These are phyloP conservation scores for Hydrotaea cyrtoneurina DNA, from an alignment of 2,888 invertebrate genomes.

Conservation along the genomic window DNA sequence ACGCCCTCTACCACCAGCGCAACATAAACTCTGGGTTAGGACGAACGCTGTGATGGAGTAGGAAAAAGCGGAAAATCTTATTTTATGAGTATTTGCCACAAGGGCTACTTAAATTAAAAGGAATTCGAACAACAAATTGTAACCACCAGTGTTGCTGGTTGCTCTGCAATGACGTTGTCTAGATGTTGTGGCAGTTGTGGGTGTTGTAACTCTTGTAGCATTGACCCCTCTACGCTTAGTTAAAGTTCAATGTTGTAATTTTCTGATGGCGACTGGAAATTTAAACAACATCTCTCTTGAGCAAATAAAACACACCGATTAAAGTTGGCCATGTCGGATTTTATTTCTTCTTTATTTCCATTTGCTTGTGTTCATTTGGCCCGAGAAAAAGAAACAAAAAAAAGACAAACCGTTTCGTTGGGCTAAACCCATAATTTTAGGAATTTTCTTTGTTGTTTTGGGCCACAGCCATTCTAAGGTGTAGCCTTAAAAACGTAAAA, in stretches of 20 bases:
- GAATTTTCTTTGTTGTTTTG: not conserved
- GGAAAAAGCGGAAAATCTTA: slow-evolving; percentile 40
- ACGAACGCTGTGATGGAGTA: not conserved
- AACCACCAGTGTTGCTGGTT: not conserved
- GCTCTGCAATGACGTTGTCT: not conserved
- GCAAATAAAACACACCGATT: not conserved
- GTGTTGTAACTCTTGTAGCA: not conserved
- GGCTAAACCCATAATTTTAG: not conserved
- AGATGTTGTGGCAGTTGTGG: not conserved
- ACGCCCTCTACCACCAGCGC: not conserved
- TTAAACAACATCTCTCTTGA: not conserved
- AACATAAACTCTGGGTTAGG: not conserved
- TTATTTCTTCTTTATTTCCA: not conserved
- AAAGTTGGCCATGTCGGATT: not conserved
- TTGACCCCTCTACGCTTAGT: not conserved
- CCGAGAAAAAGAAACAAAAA: not conserved
- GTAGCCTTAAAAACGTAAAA: not conserved
- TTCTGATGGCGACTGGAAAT: not conserved
- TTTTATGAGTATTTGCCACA: slow-evolving; percentile 58
- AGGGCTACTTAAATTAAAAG: slow-evolving; percentile 59
- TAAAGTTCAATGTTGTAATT: slow-evolving; percentile 18
- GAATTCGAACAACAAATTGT: slow-evolving; percentile 26
- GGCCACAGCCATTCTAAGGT: not conserved
- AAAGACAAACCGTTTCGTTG: not conserved
- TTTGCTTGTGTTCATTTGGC: not conserved